phyloP scores from a whole-genome alignment of 2,888 invertebrate species.

The Biston betularia region DNA sequence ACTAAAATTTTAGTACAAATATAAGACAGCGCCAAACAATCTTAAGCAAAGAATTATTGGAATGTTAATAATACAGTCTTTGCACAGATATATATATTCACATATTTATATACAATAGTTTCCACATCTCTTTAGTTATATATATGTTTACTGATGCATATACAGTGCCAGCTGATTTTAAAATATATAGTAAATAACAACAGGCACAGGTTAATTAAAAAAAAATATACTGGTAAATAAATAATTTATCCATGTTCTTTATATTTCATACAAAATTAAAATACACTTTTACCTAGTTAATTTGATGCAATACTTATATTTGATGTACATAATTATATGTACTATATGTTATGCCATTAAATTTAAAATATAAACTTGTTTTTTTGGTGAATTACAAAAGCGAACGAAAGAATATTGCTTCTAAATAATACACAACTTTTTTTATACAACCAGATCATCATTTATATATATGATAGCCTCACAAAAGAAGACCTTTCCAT shows the following conservation, averaged over 20 bases:
- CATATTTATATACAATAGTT: neutral
- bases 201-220: neutral
- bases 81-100: neutral
- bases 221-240: neutral
- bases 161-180: conserved; percentile 1
- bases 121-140: neutral
- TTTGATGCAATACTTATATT: no score
- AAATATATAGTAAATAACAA: conserved; percentile 1
- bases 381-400: neutral
- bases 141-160: neutral
- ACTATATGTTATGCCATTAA: neutral
- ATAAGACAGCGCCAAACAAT: conserved; percentile 1
- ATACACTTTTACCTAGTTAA: no score
- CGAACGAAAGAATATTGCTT: neutral
- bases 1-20: conserved; percentile 12
- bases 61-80: conserved; percentile 26
- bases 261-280: neutral
- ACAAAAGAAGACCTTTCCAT: conserved; percentile 47
- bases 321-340: no score
- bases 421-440: conserved; percentile 14
- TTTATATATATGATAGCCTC: conserved; percentile 44
- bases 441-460: conserved; percentile 36
- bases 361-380: neutral
- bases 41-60: conserved; percentile 25
- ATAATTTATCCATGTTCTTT: neutral